Evolutionary conservation across 1,140 invertebrate species (phyloP), one percentile per base, ranked within the genome.

Genomic region (Metopolophium dirhodum): DNA sequence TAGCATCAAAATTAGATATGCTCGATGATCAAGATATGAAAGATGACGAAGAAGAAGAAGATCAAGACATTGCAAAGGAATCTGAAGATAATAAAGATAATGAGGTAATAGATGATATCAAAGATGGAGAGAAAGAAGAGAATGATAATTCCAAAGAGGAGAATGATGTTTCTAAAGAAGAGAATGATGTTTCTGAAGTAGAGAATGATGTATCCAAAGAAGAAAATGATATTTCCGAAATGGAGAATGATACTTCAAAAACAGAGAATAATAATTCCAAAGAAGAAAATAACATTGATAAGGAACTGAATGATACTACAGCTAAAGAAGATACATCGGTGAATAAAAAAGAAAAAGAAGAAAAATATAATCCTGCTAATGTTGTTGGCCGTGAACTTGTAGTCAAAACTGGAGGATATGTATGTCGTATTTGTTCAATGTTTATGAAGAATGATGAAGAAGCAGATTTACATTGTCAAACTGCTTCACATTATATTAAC

Each of bases 391-490:
- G 83, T 91, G 85, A 94, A 94, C 26, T 93, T 94, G 85, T 95
- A 85, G 94, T 94, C 6, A 93, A 94, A 61, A 93, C 94, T 35
- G 94, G 35, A 54, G 94, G 94, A 30, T 93, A 92, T 86, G 93
- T 94, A 18, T 95, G 94, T 49, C 93, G 94, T 47, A 91, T 94
- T 30, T 95, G 94, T 93, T 93, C 94, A 49, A 83, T 94, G 23
- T 94, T 95, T 87, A 94, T 95, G 82, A 90, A 94, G 47, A 89
- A 93, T 83, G 93, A 94, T 35, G 94, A 94, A 85, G 94, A 95
- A 94, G 93, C 94, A 54, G 90, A 94, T n/a, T 91, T 94, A 14
- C 94, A 95, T 94, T 95, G 94, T 83, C 94, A 94, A 35, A 94
- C 94, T n/a, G 77, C 94, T 26, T 86, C 87, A 30, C 94, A 95